Percentiles rank a stretch among this genome's conserved stretches.
Conservation (phyloP, 2,113 vertebrate genomes). For the Carassius auratus region DNA sequence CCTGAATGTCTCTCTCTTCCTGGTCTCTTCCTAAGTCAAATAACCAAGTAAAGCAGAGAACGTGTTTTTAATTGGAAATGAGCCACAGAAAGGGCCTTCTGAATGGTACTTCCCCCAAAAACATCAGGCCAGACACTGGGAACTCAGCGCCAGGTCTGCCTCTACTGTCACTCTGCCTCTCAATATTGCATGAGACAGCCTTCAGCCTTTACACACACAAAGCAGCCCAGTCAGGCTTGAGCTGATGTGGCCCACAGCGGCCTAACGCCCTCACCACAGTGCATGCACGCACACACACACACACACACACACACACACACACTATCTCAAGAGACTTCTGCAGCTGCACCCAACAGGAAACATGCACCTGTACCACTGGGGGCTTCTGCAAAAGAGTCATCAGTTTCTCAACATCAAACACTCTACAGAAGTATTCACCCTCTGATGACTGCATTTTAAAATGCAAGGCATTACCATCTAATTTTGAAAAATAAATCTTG, state of each 20-base stretch:
- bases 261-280: conserved; percentile 52
- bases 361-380: conserved; percentile 49
- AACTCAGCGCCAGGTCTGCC: conserved; percentile 27
- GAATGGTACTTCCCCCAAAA: neutral
- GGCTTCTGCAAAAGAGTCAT: conserved; percentile 44
- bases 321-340: conserved; percentile 49
- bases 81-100: neutral
- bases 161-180: conserved; percentile 45
- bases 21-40: neutral
- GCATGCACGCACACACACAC: conserved; percentile 30
- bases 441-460: conserved; percentile 11
- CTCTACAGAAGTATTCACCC: conserved; percentile 10
- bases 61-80: neutral
- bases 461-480: neutral
- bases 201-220: conserved; percentile 37
- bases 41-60: neutral
- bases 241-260: conserved; percentile 55
- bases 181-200: conserved; percentile 61
- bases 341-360: conserved; percentile 55
- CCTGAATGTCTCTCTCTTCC: conserved; percentile 54
- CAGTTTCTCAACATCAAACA: conserved; percentile 39
- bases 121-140: conserved; percentile 12
- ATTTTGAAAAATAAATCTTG: neutral
- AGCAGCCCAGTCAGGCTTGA: conserved; percentile 49
- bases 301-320: neutral